These are phyloP conservation scores for Notothenia coriiceps DNA, from an alignment of 2,113 vertebrate species.

Conservation along the genomic window DNA sequence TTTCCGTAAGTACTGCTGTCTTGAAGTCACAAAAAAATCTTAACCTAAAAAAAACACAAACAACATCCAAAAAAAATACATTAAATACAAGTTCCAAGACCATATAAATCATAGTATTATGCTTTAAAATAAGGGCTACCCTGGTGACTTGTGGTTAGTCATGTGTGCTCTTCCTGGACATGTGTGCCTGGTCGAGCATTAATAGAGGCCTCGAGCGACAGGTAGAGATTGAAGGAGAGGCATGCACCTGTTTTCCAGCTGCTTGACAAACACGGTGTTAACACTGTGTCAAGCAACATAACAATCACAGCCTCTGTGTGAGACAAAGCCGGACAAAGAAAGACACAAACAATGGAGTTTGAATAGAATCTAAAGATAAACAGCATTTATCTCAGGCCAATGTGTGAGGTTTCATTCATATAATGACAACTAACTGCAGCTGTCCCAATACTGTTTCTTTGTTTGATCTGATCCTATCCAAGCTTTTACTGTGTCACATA, in stretches of 20 bases:
- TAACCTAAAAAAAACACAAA: background rate
- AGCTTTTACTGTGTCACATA: background rate
- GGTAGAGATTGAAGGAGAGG: constrained; percentile 57
- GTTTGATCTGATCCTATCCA: background rate
- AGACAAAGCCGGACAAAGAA: constrained; percentile 19
- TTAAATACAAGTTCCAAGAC: background rate
- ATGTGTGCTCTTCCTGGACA: constrained; percentile 39
- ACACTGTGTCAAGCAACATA: constrained; percentile 65
- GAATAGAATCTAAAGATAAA: constrained; percentile 22
- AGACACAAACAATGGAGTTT: constrained; percentile 14
- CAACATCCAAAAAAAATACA: background rate
- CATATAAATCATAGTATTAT: background rate
- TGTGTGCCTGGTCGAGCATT: constrained; percentile 58
- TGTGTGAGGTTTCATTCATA: constrained; percentile 7
- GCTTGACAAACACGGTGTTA: constrained; percentile 66
- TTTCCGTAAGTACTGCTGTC: constrained; percentile 89
- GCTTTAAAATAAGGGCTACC: constrained; percentile 1
- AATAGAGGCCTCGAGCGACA: constrained; percentile 63
- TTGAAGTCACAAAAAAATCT: background rate
- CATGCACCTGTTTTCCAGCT: constrained; percentile 77
- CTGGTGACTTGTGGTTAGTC: constrained; percentile 1
- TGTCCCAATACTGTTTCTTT: background rate
- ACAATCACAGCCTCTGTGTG: constrained; percentile 46
- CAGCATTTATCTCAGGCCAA: constrained; percentile 24
- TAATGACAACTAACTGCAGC: constrained; percentile 15